Evolutionary conservation across 2,888 invertebrate species (phyloP).

Genomic region (Oscheius myriophilus): DNA sequence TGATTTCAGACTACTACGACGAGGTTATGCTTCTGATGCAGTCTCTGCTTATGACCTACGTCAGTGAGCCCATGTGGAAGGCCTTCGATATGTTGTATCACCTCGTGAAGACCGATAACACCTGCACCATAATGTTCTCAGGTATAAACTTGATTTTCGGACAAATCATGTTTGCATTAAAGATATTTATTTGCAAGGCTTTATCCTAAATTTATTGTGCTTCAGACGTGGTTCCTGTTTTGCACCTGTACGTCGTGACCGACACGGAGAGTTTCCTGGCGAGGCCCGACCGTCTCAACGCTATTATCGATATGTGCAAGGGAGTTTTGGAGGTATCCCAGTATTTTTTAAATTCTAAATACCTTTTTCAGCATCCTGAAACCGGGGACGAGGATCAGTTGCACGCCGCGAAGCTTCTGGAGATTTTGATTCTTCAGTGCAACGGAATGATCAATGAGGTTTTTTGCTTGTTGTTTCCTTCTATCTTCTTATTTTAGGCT

Average conservation of each 20-base stretch:
- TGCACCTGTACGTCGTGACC: slow-evolving; percentile 96
- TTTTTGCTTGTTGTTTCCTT: not conserved
- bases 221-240: slow-evolving; percentile 94
- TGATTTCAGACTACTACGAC: slow-evolving; percentile 87
- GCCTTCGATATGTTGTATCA: slow-evolving; percentile 68
- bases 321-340: slow-evolving; percentile 45
- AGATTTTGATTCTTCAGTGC: slow-evolving; percentile 88
- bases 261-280: slow-evolving; percentile 92
- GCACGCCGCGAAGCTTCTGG: slow-evolving; percentile 94
- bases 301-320: slow-evolving; percentile 91
- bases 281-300: slow-evolving; percentile 86
- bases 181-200: not conserved
- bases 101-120: slow-evolving; percentile 17
- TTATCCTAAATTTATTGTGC: not conserved
- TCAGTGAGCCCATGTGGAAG: slow-evolving; percentile 93
- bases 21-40: slow-evolving; percentile 91
- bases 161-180: not conserved
- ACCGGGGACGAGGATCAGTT: slow-evolving; percentile 91
- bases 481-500: slow-evolving; percentile 9
- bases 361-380: slow-evolving; percentile 71
- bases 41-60: slow-evolving; percentile 86
- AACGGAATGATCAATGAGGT: slow-evolving; percentile 68
- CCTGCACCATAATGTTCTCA: slow-evolving; percentile 16
- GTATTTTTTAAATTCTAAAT: not conserved
- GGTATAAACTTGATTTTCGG: not conserved